Evolutionary conservation across 2,113 vertebrate genomes (phyloP).

Genomic region (Chitala chitala): DNA sequence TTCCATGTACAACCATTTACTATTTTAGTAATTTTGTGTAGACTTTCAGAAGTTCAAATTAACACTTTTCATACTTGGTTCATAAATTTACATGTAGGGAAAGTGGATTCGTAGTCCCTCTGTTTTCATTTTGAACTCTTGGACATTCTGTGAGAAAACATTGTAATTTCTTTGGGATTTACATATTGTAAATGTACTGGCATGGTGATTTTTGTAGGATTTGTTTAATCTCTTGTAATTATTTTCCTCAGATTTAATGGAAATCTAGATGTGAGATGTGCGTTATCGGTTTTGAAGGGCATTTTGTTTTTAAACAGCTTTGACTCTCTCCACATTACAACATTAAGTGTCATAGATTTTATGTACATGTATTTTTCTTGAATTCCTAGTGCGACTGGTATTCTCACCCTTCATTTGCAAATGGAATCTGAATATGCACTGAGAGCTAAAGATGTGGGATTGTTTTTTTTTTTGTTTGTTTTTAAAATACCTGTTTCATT

Average conservation of each 20-base stretch:
- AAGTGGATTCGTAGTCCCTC: neutral
- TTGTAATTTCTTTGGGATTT: constrained; percentile 20
- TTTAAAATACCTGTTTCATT: too few species aligned
- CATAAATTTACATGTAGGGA: constrained; percentile 18
- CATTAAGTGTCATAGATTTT: neutral
- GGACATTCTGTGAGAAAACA: neutral
- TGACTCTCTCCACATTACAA: too few species aligned
- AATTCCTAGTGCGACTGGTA: neutral
- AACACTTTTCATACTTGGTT: constrained; percentile 2
- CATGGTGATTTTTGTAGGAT: constrained; percentile 13
- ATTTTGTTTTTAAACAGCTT: neutral
- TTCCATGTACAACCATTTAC: neutral
- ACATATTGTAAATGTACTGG: constrained; percentile 11
- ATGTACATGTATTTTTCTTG: neutral
- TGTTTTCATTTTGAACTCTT: neutral
- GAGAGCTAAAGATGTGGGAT: too few species aligned
- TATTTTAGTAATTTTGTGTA: neutral
- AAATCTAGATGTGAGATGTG: constrained; percentile 9
- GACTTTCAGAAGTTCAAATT: neutral
- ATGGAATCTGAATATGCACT: neutral
- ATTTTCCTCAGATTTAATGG: neutral
- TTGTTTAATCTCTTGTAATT: constrained; percentile 4
- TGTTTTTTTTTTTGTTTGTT: too few species aligned
- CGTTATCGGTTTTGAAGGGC: constrained; percentile 5
- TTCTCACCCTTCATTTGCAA: neutral